A percentile compares a stretch with the other conserved stretches of the same genome.
These are phyloP conservation scores for Crossocerus cetratus DNA, from an alignment of 2,888 invertebrate species.

Conservation along the genomic window DNA sequence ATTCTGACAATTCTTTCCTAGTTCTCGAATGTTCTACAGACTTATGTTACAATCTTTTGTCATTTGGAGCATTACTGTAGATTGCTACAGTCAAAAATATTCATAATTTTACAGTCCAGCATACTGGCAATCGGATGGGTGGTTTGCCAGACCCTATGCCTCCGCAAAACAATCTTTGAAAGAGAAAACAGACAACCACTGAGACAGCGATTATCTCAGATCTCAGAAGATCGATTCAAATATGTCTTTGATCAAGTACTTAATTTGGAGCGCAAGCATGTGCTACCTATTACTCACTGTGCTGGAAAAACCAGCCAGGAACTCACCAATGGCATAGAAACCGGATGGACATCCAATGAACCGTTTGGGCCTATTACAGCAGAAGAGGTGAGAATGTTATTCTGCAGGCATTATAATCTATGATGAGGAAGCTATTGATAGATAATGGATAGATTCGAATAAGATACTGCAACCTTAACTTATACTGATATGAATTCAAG, in stretches of 20 bases:
- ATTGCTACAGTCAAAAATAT: too few species aligned
- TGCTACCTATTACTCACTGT: slow-evolving; percentile 64
- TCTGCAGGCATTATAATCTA: slow-evolving; percentile 57
- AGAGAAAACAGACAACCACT: slow-evolving; percentile 53
- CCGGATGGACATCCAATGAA: slow-evolving; percentile 32
- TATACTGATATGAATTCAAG: too few species aligned
- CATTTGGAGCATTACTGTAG: too few species aligned
- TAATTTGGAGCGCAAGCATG: slow-evolving; percentile 57
- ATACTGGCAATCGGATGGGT: slow-evolving; percentile 82
- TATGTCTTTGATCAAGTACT: slow-evolving; percentile 55
- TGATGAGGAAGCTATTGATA: slow-evolving; percentile 5
- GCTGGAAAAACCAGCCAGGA: slow-evolving; percentile 37
- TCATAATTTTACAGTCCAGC: slow-evolving; percentile 78
- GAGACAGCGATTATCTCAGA: slow-evolving; percentile 53
- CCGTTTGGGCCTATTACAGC: slow-evolving; percentile 69
- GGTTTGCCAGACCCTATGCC: slow-evolving; percentile 79
- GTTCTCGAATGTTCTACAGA: not conserved
- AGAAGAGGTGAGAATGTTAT: slow-evolving; percentile 71
- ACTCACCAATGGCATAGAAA: slow-evolving; percentile 19
- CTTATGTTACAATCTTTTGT: not conserved
- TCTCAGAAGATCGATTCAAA: slow-evolving; percentile 52
- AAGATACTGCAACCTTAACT: too few species aligned
- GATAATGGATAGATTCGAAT: not conserved
- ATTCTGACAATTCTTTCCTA: too few species aligned
- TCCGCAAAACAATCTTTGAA: slow-evolving; percentile 66